Evolutionary conservation across 2,888 invertebrate species (phyloP), one percentile per base, ranked within the genome.

Genomic region (Marasmarcha lunaedactyla): DNA sequence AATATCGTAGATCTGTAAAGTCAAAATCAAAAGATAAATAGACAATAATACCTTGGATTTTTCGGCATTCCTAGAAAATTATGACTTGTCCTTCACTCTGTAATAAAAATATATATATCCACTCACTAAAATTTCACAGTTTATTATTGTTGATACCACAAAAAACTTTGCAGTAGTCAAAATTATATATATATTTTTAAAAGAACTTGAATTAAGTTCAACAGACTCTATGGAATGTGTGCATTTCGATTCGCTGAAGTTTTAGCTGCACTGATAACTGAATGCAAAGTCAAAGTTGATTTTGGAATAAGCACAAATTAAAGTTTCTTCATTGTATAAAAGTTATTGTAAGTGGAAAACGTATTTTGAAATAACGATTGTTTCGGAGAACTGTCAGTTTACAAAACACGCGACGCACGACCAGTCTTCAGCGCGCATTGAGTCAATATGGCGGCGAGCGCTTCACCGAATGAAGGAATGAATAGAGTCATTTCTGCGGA

Each of bases 201-300:
- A n/a, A n/a, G n/a, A n/a, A n/a, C n/a, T n/a, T n/a, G 68, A 60
- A 63, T 53, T 53, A 74, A 73, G 81, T 83, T 83, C 81, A 83
- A 79, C 66, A 83, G 71, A 71, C 81, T 73, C 64, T 46, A 44
- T 63, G 81, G 81, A 79, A 83, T 83, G 81, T 73, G 64, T 73
- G 71, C 74, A 76, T 78, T 78, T 77, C 67, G 67, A 73, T 62
- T 62, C 55, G 60, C 54, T 53, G 52, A 54, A 54, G 53, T 51
- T 55, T 20, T 59, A 30, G 2, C 10, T 30, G 30, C 30, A 30
- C 30, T 30, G 30, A n/a, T 30, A 30, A 30, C n/a, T 3, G 20
- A 20, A 3, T 20, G 7, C 20, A 5, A 3, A 20, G 20, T 20
- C 20, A 20, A 5, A 5, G 20, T 20, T 20, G 7, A 20, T 20